phyloP scores from a whole-genome alignment of 2,888 invertebrate genomes.

The Andrena minutula region DNA sequence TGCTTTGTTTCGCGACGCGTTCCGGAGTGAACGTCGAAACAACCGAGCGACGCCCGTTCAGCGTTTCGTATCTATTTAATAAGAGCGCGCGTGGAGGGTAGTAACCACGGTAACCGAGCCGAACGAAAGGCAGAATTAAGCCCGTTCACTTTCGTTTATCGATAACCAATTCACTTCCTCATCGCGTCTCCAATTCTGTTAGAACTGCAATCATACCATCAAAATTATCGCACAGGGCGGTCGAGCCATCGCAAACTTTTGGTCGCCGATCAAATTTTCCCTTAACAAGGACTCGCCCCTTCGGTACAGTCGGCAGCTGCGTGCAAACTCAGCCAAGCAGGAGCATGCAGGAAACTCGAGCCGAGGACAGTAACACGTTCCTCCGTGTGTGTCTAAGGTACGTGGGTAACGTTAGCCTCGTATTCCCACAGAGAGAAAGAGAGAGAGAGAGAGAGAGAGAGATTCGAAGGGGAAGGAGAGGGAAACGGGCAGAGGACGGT shows the following conservation, averaged over 20 bases:
- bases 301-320: not conserved
- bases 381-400: conserved; percentile 42
- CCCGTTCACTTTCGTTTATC: no score
- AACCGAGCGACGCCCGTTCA: not conserved
- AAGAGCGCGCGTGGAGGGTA: not conserved
- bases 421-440: not conserved
- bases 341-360: not conserved
- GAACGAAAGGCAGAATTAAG: not conserved
- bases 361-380: conserved; percentile 10
- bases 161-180: no score
- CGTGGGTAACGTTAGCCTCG: conserved; percentile 48
- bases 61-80: conserved; percentile 3
- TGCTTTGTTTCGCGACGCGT: conserved; percentile 24
- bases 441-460: not conserved
- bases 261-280: not conserved
- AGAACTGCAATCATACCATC: conserved; percentile 5
- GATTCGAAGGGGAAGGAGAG: not conserved
- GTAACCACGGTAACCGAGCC: conserved; percentile 2
- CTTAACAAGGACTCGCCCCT: not conserved
- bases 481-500: conserved; percentile 20
- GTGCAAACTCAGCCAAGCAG: not conserved
- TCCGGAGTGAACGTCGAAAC: conserved; percentile 12
- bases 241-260: not conserved
- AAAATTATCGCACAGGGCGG: conserved; percentile 3
- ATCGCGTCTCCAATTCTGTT: not conserved